phyloP scores from a whole-genome alignment of 2,888 invertebrate genomes.

The Stomorhina lunata region DNA sequence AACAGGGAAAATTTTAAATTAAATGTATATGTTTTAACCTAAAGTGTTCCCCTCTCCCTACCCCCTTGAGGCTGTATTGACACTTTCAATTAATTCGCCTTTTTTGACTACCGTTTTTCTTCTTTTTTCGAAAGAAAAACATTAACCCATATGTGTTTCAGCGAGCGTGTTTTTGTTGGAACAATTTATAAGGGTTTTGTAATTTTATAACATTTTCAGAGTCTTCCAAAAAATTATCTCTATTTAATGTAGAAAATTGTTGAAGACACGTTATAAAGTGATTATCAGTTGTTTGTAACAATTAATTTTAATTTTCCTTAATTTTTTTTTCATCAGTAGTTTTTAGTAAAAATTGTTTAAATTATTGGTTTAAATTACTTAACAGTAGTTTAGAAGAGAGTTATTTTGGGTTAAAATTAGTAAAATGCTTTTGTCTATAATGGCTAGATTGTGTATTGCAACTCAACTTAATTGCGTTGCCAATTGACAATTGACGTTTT shows the following conservation, averaged over 20 bases:
- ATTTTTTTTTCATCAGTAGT: neutral
- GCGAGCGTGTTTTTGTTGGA: neutral
- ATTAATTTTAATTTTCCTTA: constrained; percentile 45
- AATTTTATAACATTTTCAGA: constrained; percentile 40
- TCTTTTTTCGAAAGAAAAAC: neutral
- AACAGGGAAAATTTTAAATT: neutral
- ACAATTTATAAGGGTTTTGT: constrained; percentile 41
- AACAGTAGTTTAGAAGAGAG: neutral
- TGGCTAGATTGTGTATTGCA: too few relatives aligned
- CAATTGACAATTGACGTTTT: too few relatives aligned
- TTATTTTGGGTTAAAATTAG: too few relatives aligned
- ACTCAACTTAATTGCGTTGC: too few relatives aligned
- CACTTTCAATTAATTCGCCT: neutral
- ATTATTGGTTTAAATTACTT: neutral
- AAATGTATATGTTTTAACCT: neutral
- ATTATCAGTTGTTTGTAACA: constrained; percentile 53
- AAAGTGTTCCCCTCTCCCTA: neutral
- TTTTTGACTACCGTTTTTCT: constrained; percentile 29
- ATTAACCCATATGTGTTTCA: neutral
- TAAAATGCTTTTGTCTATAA: too few relatives aligned
- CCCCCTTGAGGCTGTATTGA: neutral
- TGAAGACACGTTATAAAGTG: constrained; percentile 58
- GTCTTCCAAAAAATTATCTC: too few relatives aligned
- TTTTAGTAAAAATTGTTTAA: neutral
- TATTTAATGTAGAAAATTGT: constrained; percentile 51